Percentiles rank a stretch among this genome's conserved stretches.
Conservation (phyloP, 2,888 invertebrate genomes). For the Sialis fuliginosa region DNA sequence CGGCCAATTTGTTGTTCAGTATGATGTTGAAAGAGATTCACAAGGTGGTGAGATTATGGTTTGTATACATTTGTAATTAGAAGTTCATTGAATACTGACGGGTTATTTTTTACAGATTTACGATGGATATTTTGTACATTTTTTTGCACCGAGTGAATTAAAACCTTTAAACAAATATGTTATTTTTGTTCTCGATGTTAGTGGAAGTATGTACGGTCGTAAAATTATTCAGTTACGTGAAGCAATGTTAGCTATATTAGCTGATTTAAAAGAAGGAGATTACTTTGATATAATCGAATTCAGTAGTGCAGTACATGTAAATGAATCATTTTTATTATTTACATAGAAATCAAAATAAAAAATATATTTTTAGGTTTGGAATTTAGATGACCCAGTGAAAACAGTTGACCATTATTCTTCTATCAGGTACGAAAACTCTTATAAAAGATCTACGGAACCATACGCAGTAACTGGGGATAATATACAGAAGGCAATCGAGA, state of each 20-base stretch:
- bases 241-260: conserved; percentile 50
- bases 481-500: no score
- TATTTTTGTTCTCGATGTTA: conserved; percentile 58
- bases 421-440: conserved; percentile 9
- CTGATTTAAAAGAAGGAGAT: conserved; percentile 40
- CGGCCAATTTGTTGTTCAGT: conserved; percentile 50
- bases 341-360: no score
- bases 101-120: conserved; percentile 28
- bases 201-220: conserved; percentile 53
- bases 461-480: no score
- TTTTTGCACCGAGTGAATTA: conserved; percentile 45
- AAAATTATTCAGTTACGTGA: conserved; percentile 46
- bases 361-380: conserved; percentile 26
- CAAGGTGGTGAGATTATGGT: conserved; percentile 39
- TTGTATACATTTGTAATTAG: conserved; percentile 7
- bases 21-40: conserved; percentile 42
- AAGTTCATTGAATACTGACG: no score
- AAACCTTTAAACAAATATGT: conserved; percentile 44
- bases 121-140: conserved; percentile 60
- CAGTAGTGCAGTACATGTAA: conserved; percentile 29
- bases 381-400: conserved; percentile 28
- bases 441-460: conserved; percentile 1
- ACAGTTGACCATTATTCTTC: conserved; percentile 17
- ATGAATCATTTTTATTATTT: conserved; percentile 7
- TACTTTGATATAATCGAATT: conserved; percentile 52